Percentiles rank a stretch among this genome's conserved stretches.
Evolutionary conservation across 2,888 invertebrate species (phyloP).

Genomic region (Agrochola circellaris): DNA sequence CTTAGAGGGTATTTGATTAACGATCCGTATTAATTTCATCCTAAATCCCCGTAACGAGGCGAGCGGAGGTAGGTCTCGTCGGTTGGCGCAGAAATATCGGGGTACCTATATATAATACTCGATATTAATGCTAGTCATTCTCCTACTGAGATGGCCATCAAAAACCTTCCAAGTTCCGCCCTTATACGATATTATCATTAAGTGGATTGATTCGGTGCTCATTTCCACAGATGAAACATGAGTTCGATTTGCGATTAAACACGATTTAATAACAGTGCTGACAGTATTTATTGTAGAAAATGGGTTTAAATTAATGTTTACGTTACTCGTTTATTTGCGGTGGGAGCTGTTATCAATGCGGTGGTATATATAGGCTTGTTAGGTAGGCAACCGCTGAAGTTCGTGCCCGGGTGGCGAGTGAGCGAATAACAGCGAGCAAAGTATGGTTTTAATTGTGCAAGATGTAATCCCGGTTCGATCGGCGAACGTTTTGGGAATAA

Average conservation of each 20-base stretch:
- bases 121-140: conserved; percentile 81
- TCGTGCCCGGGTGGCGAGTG: conserved; percentile 53
- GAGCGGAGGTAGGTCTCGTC: conserved; percentile 72
- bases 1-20: conserved; percentile 84
- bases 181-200: conserved; percentile 59
- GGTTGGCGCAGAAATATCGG: conserved; percentile 72
- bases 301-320: conserved; percentile 62
- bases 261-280: conserved; percentile 48
- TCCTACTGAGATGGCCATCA: conserved; percentile 63
- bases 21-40: conserved; percentile 85
- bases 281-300: conserved; percentile 50
- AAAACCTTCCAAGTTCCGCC: conserved; percentile 56
- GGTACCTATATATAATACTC: conserved; percentile 73
- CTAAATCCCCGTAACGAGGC: conserved; percentile 82
- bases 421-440: conserved; percentile 61
- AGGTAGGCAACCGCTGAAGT: conserved; percentile 56
- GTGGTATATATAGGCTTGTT: conserved; percentile 44
- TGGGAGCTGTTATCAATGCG: conserved; percentile 33
- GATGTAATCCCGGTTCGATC: conserved; percentile 66
- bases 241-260: conserved; percentile 49
- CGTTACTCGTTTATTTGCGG: conserved; percentile 57
- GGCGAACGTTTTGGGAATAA: conserved; percentile 75
- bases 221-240: conserved; percentile 44
- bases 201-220: conserved; percentile 44
- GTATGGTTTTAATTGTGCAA: conserved; percentile 68